A percentile compares a stretch with the other conserved stretches of the same genome.
Conservation (phyloP, 1,140 invertebrate genomes). For the Anastrepha ludens region DNA sequence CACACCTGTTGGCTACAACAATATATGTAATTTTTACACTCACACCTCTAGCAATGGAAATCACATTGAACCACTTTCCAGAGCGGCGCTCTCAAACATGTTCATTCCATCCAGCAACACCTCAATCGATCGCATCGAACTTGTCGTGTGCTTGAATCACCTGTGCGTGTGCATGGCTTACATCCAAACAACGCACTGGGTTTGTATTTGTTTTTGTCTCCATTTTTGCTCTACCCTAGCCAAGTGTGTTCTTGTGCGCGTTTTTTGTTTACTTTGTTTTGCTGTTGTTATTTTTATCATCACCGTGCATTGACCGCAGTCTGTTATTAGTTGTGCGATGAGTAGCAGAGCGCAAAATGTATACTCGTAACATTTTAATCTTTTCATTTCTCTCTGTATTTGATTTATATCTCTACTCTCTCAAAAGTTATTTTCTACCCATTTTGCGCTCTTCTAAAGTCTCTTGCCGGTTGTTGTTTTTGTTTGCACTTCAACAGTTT, state of each 20-base stretch:
- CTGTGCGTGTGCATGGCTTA: background rate
- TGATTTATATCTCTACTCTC: background rate
- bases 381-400: background rate
- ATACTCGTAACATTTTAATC: background rate
- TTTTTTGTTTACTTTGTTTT: background rate
- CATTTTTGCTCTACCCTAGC: background rate
- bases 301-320: slow-evolving; percentile 33
- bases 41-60: background rate
- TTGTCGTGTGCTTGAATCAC: background rate
- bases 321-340: background rate
- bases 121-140: background rate
- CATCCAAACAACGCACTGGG: too few species aligned
- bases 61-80: background rate
- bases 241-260: background rate
- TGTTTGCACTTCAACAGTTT: background rate
- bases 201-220: background rate
- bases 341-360: background rate
- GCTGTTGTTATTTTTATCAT: background rate
- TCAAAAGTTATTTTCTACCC: background rate
- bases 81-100: background rate
- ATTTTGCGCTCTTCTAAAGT: background rate
- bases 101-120: background rate
- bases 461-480: slow-evolving; percentile 31
- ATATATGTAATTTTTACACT: background rate
- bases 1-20: background rate